Percentiles rank a stretch among this genome's conserved stretches.
These are phyloP conservation scores for Parus major DNA, from an alignment of 2,113 vertebrate genomes.

Conservation along the genomic window DNA sequence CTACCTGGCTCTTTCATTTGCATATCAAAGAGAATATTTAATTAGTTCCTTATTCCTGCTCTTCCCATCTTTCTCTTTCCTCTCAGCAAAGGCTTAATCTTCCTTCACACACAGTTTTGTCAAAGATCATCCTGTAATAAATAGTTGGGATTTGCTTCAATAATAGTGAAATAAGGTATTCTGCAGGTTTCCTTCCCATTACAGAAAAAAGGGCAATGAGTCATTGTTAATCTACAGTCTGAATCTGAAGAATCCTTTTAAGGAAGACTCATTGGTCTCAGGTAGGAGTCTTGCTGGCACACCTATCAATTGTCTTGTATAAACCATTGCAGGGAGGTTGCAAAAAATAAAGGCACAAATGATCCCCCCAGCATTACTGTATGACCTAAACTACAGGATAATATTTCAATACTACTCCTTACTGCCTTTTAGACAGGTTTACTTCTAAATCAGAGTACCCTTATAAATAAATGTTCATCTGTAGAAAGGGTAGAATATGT, in stretches of 20 bases:
- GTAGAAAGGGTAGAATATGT: not conserved
- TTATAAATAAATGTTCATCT: not conserved
- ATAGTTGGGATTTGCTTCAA: not conserved
- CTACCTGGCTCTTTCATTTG: not conserved
- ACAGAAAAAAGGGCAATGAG: not conserved
- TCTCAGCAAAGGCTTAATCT: not conserved
- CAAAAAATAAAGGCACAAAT: not conserved
- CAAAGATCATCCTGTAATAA: not conserved
- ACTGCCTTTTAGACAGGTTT: not conserved
- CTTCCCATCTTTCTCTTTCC: not conserved
- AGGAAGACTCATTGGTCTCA: not conserved
- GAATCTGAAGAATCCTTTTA: not conserved
- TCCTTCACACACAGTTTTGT: not conserved
- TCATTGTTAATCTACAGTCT: not conserved
- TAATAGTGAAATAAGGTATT: not conserved
- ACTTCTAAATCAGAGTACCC: not conserved
- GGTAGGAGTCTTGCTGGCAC: not conserved
- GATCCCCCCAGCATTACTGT: not conserved
- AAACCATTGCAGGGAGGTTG: not conserved
- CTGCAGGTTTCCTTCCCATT: not conserved
- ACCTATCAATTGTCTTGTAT: not conserved
- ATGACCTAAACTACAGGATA: not conserved
- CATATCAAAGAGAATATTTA: constrained; percentile 5
- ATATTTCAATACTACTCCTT: not conserved
- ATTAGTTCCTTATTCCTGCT: not conserved